Base-by-base conservation (phyloP, 2,113 vertebrate genomes). In the Pseudopodoces humilis region DNA sequence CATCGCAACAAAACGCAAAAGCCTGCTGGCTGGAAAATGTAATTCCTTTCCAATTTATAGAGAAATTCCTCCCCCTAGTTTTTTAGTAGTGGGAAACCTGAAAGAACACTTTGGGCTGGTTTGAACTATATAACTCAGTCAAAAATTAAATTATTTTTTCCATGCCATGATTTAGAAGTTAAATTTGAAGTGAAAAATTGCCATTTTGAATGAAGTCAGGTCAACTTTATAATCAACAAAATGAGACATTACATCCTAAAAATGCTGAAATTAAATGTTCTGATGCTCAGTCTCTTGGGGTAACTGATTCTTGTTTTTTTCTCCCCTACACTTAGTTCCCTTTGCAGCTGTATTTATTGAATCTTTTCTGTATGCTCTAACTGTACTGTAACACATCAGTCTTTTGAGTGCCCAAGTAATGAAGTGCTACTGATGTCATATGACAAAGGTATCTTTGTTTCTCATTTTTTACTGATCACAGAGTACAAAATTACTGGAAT, bases 11-110 rank as follows among this genome's bases (percentile, higher is more conserved):
- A 78, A 84, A 37, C 4, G 4, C 23, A 30, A 46, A 49, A 68
- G 6, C 10, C 64, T 56, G 47, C 8, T 5, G 8, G 22, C 30
- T 83, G 35, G 19, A 75, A 88, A 83, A 63, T 18, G 5, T 58
- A 41, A 53, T 78, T 83, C 3, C 27, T 70, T 74, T 91, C 14
- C n/a, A 70, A 28, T 43, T 39, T 41, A 44, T 13, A 46, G 43
- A 69, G 5, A 10, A 35, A 28, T 24, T 69, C 24, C 17, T 6
- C 3, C 1, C 9, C 24, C 11, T 63, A 8, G 0, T 22, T 58
- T 86, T 83, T 75, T 17, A 63, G 7, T 23, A 35, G 10, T 72
- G 4, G 18, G 28, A 81, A 71, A 31, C 20, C 17, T 72, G 39
- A 50, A 88, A 76, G 8, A 71, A 80, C 15, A 19, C 25, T 72